Percentiles rank a stretch among this genome's conserved stretches.
Evolutionary conservation across 2,113 vertebrate genomes (phyloP).

Genomic region (Cettia cetti): DNA sequence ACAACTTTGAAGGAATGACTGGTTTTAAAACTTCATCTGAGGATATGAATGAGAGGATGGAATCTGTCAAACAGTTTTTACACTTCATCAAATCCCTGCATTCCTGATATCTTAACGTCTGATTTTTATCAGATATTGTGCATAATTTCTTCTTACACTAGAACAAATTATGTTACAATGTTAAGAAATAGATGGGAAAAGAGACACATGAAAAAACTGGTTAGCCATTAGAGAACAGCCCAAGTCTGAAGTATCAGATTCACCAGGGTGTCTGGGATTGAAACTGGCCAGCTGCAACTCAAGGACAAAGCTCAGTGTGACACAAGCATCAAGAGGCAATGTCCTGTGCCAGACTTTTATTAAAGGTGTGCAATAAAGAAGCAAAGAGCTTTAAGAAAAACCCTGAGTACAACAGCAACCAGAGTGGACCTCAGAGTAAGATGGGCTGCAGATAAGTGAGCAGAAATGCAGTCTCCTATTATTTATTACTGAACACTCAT

Average conservation of each 20-base stretch:
- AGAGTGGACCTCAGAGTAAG: not conserved
- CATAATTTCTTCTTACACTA: not conserved
- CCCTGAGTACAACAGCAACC: not conserved
- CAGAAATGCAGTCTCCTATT: accelerated
- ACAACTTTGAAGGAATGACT: not conserved
- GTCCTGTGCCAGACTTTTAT: not conserved
- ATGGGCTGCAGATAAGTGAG: not conserved
- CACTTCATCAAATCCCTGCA: not conserved
- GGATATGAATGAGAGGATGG: not conserved
- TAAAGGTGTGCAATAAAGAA: not conserved
- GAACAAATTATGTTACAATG: not conserved
- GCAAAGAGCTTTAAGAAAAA: not conserved
- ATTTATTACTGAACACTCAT: not conserved
- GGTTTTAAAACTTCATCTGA: not conserved
- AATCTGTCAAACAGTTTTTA: not conserved
- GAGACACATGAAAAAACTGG: not conserved
- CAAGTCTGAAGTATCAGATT: not conserved
- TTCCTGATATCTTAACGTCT: not conserved
- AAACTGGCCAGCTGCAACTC: not conserved
- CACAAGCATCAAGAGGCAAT: not conserved
- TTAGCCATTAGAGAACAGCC: accelerated
- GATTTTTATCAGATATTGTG: not conserved
- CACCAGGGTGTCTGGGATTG: not conserved
- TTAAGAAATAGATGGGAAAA: not conserved
- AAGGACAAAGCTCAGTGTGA: not conserved